phyloP scores from a whole-genome alignment of 2,888 invertebrate species.

The Lasioglossum lativentre region DNA sequence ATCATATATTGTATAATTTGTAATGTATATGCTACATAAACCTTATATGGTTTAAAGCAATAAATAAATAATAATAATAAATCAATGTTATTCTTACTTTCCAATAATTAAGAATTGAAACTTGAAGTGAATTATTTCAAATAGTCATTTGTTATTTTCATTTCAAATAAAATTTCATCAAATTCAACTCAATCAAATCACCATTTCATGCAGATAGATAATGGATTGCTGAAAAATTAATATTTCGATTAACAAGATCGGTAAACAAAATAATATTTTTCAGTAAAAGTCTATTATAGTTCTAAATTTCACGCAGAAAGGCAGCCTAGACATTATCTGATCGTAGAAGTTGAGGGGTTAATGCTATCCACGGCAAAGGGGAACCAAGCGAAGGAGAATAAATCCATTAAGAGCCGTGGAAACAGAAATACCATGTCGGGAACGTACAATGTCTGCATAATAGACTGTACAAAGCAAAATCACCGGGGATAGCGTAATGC shows the following conservation, averaged over 20 bases:
- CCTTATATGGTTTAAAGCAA: no score
- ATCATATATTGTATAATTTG: no score
- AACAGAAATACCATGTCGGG: slow-evolving; percentile 9
- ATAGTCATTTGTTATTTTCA: no score
- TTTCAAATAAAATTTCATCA: not conserved
- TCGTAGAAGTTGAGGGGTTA: not conserved
- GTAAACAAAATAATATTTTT: not conserved
- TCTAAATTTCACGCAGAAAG: not conserved
- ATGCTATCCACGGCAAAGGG: not conserved
- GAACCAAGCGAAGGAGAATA: not conserved
- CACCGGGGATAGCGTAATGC: not conserved
- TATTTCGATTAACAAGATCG: not conserved
- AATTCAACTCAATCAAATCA: no score
- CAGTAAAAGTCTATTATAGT: not conserved
- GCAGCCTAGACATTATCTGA: not conserved
- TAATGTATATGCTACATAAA: no score
- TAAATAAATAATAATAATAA: no score
- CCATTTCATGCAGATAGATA: not conserved
- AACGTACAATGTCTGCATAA: slow-evolving; percentile 13
- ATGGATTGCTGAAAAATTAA: not conserved
- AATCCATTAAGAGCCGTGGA: slow-evolving; percentile 13
- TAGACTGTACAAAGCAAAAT: slow-evolving; percentile 21
- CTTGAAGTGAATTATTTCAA: no score
- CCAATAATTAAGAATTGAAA: no score
- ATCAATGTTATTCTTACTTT: no score